Conservation (phyloP, 2,797 vertebrate genomes). For the Manis crassicaudata region DNA sequence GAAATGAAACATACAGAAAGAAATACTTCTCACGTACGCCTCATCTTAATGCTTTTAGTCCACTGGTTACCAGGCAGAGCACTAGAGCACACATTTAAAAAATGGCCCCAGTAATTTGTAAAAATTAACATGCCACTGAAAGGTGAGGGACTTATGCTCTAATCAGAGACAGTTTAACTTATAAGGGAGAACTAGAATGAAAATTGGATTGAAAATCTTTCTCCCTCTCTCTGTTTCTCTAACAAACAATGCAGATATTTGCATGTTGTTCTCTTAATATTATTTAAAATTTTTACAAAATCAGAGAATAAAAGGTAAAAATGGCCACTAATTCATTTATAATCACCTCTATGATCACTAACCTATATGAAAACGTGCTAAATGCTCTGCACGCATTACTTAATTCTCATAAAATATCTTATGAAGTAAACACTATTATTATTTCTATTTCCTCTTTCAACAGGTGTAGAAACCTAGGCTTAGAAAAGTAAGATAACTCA, state of each 20-base stretch:
- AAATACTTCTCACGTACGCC: background rate
- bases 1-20: background rate
- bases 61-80: background rate
- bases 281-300: background rate
- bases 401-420: background rate
- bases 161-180: background rate
- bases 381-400: background rate
- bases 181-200: background rate
- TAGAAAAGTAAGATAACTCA: background rate
- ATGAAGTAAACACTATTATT: background rate
- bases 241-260: background rate
- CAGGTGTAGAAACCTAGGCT: background rate
- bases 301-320: background rate
- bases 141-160: background rate
- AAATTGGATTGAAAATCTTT: conserved; percentile 5
- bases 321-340: background rate
- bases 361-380: background rate
- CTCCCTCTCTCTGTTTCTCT: background rate
- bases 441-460: background rate
- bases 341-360: background rate
- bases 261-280: background rate
- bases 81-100: background rate
- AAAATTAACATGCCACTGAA: conserved; percentile 15
- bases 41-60: conserved; percentile 22
- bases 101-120: conserved; percentile 4